A percentile compares a stretch with the other conserved stretches of the same genome.
These are phyloP conservation scores for Cacoxenus indagator DNA, from an alignment of 2,888 invertebrate species.

Conservation along the genomic window DNA sequence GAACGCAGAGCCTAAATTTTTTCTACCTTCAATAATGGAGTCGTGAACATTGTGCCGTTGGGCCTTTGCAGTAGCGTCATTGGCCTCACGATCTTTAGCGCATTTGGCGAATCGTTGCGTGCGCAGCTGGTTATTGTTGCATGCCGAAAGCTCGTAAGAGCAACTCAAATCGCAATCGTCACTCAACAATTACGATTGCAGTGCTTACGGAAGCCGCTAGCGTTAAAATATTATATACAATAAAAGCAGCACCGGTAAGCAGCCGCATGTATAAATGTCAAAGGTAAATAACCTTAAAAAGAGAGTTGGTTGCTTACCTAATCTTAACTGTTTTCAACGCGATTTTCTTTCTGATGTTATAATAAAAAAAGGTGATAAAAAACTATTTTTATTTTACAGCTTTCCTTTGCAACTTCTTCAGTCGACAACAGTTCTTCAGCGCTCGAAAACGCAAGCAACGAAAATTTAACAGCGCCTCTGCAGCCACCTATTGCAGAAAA, in stretches of 20 bases:
- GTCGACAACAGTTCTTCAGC: neutral
- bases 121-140: conserved; percentile 38
- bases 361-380: neutral
- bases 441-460: conserved; percentile 18
- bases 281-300: conserved; percentile 33
- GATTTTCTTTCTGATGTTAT: conserved; percentile 20
- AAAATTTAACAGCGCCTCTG: conserved; percentile 30
- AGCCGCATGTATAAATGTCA: conserved; percentile 30
- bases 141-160: conserved; percentile 30
- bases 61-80: conserved; percentile 1
- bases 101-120: conserved; percentile 31
- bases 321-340: conserved; percentile 24
- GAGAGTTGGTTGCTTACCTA: conserved; percentile 29
- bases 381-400: conserved; percentile 34
- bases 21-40: neutral
- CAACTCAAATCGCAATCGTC: conserved; percentile 28
- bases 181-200: conserved; percentile 11
- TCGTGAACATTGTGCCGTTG: neutral
- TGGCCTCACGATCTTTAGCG: neutral
- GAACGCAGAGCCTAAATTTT: neutral
- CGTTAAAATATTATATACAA: neutral
- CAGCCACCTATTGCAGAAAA: conserved; percentile 54
- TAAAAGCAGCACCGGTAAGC: neutral
- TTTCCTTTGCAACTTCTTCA: conserved; percentile 1
- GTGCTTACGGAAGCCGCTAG: conserved; percentile 7